phyloP scores from a whole-genome alignment of 2,113 vertebrate species.

The Petrocephalus zakoni region DNA sequence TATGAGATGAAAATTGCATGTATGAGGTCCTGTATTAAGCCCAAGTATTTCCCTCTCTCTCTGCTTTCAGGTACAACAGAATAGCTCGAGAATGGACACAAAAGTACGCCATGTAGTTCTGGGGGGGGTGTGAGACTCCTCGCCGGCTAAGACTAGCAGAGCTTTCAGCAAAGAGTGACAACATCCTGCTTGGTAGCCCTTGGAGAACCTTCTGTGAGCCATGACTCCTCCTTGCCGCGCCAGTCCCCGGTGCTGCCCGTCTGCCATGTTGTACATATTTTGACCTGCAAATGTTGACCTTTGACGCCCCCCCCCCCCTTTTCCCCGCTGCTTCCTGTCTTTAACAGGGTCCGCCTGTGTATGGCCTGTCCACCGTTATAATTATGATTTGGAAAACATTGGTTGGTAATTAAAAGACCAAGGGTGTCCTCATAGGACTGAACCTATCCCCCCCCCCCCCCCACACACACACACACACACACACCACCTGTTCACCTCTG shows the following conservation, averaged over 20 bases:
- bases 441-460: too few relatives aligned
- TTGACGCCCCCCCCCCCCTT: not conserved
- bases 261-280: slow-evolving; percentile 70
- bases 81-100: slow-evolving; percentile 81
- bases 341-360: not conserved
- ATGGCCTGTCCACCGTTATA: slow-evolving; percentile 65
- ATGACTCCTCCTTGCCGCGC: slow-evolving; percentile 75
- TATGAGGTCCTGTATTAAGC: not conserved
- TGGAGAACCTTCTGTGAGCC: slow-evolving; percentile 79
- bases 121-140: slow-evolving; percentile 66
- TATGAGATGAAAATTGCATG: not conserved
- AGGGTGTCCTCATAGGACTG: slow-evolving; percentile 22
- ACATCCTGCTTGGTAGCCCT: slow-evolving; percentile 73
- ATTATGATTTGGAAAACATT: slow-evolving; percentile 72
- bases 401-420: slow-evolving; percentile 47
- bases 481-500: not conserved
- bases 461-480: too few relatives aligned
- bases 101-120: slow-evolving; percentile 80
- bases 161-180: slow-evolving; percentile 67
- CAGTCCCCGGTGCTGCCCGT: slow-evolving; percentile 73
- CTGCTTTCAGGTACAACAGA: slow-evolving; percentile 76
- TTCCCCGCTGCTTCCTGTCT: not conserved
- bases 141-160: slow-evolving; percentile 72
- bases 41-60: slow-evolving; percentile 17
- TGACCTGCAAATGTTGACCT: slow-evolving; percentile 71